Evolutionary conservation across 2,113 vertebrate genomes (phyloP).

Genomic region (Butorides virescens): DNA sequence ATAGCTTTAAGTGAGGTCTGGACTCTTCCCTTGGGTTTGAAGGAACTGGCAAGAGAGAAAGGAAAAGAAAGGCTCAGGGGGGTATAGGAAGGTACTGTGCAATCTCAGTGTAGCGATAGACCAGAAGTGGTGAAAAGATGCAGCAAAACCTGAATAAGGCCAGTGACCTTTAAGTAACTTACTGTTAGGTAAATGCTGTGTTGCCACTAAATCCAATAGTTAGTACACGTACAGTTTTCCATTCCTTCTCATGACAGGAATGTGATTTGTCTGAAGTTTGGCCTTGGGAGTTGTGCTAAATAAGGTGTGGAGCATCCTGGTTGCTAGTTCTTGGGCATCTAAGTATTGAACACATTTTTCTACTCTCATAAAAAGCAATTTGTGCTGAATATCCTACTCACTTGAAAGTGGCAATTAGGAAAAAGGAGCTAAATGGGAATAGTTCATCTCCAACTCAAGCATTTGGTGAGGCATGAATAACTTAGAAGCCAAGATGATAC

Average conservation of each 20-base stretch:
- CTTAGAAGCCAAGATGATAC: background rate
- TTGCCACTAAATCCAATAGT: background rate
- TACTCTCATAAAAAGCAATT: background rate
- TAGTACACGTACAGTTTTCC: background rate
- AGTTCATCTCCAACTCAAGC: background rate
- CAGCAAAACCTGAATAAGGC: background rate
- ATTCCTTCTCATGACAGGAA: background rate
- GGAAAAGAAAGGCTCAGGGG: background rate
- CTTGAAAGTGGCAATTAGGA: background rate
- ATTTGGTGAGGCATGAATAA: background rate
- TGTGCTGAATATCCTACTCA: background rate
- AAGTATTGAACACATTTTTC: background rate
- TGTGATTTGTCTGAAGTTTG: background rate
- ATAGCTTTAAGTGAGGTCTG: background rate
- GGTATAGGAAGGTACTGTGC: background rate
- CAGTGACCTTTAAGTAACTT: background rate
- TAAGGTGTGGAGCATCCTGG: background rate
- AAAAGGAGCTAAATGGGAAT: background rate
- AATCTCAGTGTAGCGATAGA: background rate
- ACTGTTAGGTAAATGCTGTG: background rate
- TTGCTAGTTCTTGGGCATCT: background rate
- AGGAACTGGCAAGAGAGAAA: background rate
- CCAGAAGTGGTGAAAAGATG: background rate
- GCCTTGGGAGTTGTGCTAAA: background rate
- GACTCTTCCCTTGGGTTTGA: background rate